Conservation (phyloP, 2,113 vertebrate species). For the Etheostoma spectabile region DNA sequence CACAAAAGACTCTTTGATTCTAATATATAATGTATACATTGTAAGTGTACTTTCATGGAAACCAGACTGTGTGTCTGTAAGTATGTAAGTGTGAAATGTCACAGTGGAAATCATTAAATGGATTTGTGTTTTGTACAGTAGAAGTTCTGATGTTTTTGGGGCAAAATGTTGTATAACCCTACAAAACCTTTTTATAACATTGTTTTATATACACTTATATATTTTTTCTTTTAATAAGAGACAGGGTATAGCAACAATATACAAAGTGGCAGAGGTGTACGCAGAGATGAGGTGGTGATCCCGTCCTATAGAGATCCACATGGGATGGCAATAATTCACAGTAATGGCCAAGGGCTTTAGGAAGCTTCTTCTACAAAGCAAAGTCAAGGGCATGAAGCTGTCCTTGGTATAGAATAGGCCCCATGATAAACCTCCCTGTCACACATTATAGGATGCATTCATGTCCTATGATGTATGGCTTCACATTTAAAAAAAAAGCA, state of each 20-base stretch:
- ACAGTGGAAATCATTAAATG: constrained; percentile 66
- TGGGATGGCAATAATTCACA: constrained; percentile 30
- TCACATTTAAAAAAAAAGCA: background rate
- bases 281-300: background rate
- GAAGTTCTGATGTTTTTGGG: constrained; percentile 2
- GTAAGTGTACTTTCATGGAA: constrained; percentile 49
- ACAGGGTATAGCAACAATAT: background rate
- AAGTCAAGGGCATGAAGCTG: background rate
- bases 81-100: constrained; percentile 50
- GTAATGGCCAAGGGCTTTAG: background rate
- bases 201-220: too few relatives aligned
- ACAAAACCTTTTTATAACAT: background rate
- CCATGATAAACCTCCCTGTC: constrained; percentile 9
- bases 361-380: background rate
- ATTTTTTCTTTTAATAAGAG: background rate
- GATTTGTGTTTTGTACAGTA: constrained; percentile 59
- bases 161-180: background rate
- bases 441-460: background rate
- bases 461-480: background rate
- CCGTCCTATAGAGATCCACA: constrained; percentile 12
- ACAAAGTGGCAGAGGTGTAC: background rate
- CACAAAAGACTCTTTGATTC: constrained; percentile 40
- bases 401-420: constrained; percentile 5
- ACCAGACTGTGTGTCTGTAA: constrained; percentile 53
- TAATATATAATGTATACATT: constrained; percentile 58